phyloP scores from a whole-genome alignment of 2,888 invertebrate genomes.

The Marronus borbonicus region DNA sequence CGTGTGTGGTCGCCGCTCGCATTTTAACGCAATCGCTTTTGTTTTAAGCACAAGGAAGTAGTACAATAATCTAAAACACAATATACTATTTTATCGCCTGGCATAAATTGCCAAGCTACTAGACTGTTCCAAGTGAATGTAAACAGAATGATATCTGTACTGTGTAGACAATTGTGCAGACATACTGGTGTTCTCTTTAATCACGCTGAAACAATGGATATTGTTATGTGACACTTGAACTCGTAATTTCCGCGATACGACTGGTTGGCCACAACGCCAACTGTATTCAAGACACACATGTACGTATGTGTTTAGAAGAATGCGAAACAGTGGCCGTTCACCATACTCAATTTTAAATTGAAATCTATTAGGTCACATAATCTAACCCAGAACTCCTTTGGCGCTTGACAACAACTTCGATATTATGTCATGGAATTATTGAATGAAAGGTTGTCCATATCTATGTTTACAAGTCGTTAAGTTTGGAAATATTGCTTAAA shows the following conservation, averaged over 20 bases:
- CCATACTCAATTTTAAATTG: slow-evolving; percentile 11
- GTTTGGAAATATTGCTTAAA: no score
- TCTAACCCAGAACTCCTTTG: background rate
- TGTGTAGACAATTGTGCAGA: slow-evolving; percentile 46
- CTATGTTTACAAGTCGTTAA: no score
- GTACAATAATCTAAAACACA: slow-evolving; percentile 41
- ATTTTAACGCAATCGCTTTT: slow-evolving; percentile 17
- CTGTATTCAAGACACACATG: slow-evolving; percentile 27
- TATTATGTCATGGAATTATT: no score
- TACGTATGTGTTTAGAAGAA: slow-evolving; percentile 11
- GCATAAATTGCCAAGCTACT: slow-evolving; percentile 31
- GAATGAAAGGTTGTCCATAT: no score
- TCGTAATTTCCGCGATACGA: slow-evolving; percentile 47
- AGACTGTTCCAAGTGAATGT: slow-evolving; percentile 37
- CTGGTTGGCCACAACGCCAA: slow-evolving; percentile 24
- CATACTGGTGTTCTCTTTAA: slow-evolving; percentile 43
- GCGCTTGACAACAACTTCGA: background rate
- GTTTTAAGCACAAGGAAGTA: slow-evolving; percentile 35
- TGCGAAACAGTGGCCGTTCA: slow-evolving; percentile 31
- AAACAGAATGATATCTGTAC: slow-evolving; percentile 45
- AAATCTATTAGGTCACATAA: slow-evolving; percentile 6
- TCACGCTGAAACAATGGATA: slow-evolving; percentile 50
- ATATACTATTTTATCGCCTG: slow-evolving; percentile 43
- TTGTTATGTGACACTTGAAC: slow-evolving; percentile 52
- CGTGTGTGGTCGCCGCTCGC: slow-evolving; percentile 18